A percentile compares a stretch with the other conserved stretches of the same genome.
Evolutionary conservation across 2,888 invertebrate genomes (phyloP).

Genomic region (Oxytorus armatus): DNA sequence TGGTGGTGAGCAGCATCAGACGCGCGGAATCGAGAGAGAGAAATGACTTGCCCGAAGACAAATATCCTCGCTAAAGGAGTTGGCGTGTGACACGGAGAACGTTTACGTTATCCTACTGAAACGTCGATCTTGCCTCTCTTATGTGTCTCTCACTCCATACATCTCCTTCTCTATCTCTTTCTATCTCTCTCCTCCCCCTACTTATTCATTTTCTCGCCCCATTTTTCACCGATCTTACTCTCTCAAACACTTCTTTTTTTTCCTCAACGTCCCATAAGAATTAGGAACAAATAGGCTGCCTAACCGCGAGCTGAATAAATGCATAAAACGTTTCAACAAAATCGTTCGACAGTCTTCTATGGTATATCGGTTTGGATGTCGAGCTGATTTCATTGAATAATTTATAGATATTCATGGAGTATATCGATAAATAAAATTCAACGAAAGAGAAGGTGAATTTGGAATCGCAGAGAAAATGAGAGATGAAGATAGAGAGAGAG

Average conservation of each 20-base stretch:
- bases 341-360: slow-evolving; percentile 40
- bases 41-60: slow-evolving; percentile 64
- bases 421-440: slow-evolving; percentile 48
- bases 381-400: slow-evolving; percentile 46
- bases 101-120: slow-evolving; percentile 64
- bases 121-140: slow-evolving; percentile 59
- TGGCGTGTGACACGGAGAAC: slow-evolving; percentile 66
- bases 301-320: slow-evolving; percentile 16
- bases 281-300: slow-evolving; percentile 43
- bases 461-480: slow-evolving; percentile 3
- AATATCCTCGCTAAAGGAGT: slow-evolving; percentile 65
- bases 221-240: slow-evolving; percentile 54
- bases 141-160: slow-evolving; percentile 57
- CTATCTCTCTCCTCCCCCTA: slow-evolving; percentile 8
- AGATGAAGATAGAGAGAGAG: background rate
- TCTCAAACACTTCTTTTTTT: slow-evolving; percentile 41
- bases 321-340: slow-evolving; percentile 30
- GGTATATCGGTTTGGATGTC: slow-evolving; percentile 38
- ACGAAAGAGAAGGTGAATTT: slow-evolving; percentile 40
- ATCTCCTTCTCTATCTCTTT: slow-evolving; percentile 20
- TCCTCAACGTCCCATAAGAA: slow-evolving; percentile 20
- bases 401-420: slow-evolving; percentile 47
- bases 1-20: slow-evolving; percentile 45
- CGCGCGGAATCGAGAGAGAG: slow-evolving; percentile 56
- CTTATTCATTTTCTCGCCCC: slow-evolving; percentile 70